Conservation (phyloP, 1,140 invertebrate genomes). For the Platyura marginata region DNA sequence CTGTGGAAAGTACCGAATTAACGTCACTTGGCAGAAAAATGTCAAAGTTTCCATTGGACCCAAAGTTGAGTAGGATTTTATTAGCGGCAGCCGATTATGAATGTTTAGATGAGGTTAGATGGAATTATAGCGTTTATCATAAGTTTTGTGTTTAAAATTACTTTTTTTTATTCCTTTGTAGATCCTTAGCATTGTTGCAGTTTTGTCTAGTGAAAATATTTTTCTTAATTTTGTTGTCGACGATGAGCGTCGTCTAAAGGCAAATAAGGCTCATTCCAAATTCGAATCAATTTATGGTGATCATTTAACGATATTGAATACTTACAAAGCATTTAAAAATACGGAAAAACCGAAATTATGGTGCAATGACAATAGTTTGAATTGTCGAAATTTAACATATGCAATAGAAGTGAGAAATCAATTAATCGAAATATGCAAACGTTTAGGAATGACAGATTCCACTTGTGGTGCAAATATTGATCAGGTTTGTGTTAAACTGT, state of each 20-base stretch:
- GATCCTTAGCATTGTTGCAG: constrained; percentile 35
- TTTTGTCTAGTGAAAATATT: constrained; percentile 40
- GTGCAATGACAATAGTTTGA: constrained; percentile 82
- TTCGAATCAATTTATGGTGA: constrained; percentile 80
- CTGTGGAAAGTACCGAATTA: constrained; percentile 28
- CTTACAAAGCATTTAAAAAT: constrained; percentile 62
- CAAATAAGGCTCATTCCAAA: constrained; percentile 47
- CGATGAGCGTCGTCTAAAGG: constrained; percentile 40
- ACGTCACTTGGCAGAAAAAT: constrained; percentile 70
- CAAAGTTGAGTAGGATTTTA: constrained; percentile 70
- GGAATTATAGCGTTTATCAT: too few species aligned
- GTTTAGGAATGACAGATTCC: constrained; percentile 40
- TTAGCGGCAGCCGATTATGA: constrained; percentile 54
- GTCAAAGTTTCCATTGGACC: constrained; percentile 83
- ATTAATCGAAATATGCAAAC: constrained; percentile 54
- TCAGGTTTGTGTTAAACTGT: constrained; percentile 17
- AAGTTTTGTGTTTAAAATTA: background rate
- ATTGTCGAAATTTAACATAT: constrained; percentile 67
- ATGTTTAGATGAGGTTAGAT: constrained; percentile 68
- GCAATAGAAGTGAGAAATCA: constrained; percentile 69
- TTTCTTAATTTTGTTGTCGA: constrained; percentile 30
- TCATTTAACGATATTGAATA: constrained; percentile 80
- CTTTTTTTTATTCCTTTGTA: constrained; percentile 14
- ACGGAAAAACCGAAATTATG: constrained; percentile 38
- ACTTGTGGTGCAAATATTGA: constrained; percentile 60